These are phyloP conservation scores for Ichneumoninae sp. DNA, from an alignment of 2,888 invertebrate genomes.

Conservation along the genomic window DNA sequence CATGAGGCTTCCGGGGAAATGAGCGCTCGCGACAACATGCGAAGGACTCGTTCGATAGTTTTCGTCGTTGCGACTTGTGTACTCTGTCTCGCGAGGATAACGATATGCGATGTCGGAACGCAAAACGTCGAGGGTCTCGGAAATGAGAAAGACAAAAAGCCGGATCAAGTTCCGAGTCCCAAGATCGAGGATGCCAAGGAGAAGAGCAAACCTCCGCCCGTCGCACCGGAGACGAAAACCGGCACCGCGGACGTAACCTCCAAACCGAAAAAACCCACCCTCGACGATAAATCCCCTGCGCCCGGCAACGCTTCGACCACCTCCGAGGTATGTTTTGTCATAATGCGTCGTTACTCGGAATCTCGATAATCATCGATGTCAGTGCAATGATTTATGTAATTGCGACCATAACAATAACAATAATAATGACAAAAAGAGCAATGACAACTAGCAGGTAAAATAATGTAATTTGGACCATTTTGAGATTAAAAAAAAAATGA, in stretches of 20 bases:
- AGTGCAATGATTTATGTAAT: neutral
- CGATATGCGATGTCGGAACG: constrained; percentile 51
- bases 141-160: neutral
- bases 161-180: neutral
- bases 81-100: constrained; percentile 43
- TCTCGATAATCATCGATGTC: neutral
- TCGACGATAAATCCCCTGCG: constrained; percentile 18
- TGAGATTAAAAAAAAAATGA: too few species aligned
- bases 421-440: neutral
- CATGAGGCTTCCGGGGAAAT: constrained; percentile 50
- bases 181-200: constrained; percentile 9
- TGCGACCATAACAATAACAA: too few species aligned
- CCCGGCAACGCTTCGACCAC: neutral
- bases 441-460: neutral
- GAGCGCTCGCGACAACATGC: constrained; percentile 58
- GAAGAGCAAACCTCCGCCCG: neutral
- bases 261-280: constrained; percentile 8
- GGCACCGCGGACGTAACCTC: constrained; percentile 53
- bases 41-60: constrained; percentile 49
- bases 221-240: constrained; percentile 24
- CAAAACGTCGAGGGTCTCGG: constrained; percentile 9
- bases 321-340: constrained; percentile 45
- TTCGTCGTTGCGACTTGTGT: constrained; percentile 56
- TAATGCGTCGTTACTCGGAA: neutral
- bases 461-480: neutral